phyloP scores from a whole-genome alignment of 2,888 invertebrate genomes.

The Sabatieria punctata region DNA sequence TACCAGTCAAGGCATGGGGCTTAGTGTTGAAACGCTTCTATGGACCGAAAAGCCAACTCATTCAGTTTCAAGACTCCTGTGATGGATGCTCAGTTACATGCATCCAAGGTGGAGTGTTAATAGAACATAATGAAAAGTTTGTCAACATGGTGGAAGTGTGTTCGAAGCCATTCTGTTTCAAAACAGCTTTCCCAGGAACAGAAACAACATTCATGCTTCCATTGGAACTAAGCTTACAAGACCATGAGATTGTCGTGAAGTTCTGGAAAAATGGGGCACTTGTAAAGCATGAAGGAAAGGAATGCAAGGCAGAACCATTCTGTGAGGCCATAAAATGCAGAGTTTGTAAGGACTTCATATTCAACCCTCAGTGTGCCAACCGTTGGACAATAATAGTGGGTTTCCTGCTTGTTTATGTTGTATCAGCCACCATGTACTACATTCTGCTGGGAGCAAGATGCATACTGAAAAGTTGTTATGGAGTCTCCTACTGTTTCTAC shows the following conservation, averaged over 20 bases:
- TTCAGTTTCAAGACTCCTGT: neutral
- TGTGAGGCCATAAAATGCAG: constrained; percentile 4
- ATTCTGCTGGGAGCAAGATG: neutral
- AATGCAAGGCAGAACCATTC: constrained; percentile 2
- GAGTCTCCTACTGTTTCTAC: neutral
- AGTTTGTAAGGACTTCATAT: neutral
- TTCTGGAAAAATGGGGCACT: neutral
- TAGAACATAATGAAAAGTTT: neutral
- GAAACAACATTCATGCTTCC: neutral
- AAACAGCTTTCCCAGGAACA: neutral
- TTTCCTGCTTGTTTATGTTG: neutral
- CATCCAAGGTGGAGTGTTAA: neutral
- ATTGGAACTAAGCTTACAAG: neutral
- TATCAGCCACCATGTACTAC: neutral
- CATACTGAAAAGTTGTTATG: neutral
- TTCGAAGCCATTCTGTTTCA: neutral
- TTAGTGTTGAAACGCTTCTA: neutral
- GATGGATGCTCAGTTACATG: neutral
- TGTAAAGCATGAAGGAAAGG: neutral
- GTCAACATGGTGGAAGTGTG: neutral
- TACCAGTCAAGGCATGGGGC: constrained; percentile 2
- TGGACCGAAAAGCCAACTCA: neutral
- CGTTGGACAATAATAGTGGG: neutral
- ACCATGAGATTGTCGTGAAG: neutral
- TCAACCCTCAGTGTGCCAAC: constrained; percentile 3